Conservation (phyloP, 2,113 vertebrate species). For the Neodontobutis hainanensis region DNA sequence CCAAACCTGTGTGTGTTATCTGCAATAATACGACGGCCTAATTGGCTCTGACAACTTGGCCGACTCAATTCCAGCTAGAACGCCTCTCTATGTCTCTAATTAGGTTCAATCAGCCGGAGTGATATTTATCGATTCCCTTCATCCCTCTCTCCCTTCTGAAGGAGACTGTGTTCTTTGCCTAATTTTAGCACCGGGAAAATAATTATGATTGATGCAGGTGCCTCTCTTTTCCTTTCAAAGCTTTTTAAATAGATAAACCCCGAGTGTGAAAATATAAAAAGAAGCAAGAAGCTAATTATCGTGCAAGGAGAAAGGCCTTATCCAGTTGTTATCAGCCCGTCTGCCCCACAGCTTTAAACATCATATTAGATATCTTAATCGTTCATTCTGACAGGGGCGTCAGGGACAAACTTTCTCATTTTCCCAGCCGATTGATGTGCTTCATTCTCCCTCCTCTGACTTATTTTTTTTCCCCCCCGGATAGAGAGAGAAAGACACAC, state of each 20-base stretch:
- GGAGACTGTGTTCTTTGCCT: constrained; percentile 61
- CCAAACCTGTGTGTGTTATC: constrained; percentile 70
- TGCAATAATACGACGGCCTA: constrained; percentile 70
- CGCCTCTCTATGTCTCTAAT: constrained; percentile 76
- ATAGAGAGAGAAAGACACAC: constrained; percentile 7
- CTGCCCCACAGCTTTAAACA: constrained; percentile 66
- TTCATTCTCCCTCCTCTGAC: constrained; percentile 40
- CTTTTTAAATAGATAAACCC: constrained; percentile 62
- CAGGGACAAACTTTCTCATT: constrained; percentile 63
- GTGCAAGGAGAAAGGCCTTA: constrained; percentile 52
- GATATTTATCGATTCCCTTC: constrained; percentile 80
- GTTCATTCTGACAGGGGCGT: constrained; percentile 56
- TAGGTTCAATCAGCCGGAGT: constrained; percentile 77
- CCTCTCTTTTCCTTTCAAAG: constrained; percentile 67
- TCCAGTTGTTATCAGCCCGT: constrained; percentile 58
- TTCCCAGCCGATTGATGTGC: constrained; percentile 48
- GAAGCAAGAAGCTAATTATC: constrained; percentile 70
- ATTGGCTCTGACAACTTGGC: constrained; percentile 77
- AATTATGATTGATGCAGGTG: constrained; percentile 80
- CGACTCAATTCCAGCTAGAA: constrained; percentile 73
- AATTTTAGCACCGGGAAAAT: constrained; percentile 75
- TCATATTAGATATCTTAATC: constrained; percentile 71
- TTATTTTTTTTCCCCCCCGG: constrained; percentile 5
- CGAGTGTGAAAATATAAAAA: constrained; percentile 40
- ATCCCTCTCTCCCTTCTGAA: constrained; percentile 57